Evolutionary conservation across 2,113 vertebrate species (phyloP).

Genomic region (Rhineura floridana): DNA sequence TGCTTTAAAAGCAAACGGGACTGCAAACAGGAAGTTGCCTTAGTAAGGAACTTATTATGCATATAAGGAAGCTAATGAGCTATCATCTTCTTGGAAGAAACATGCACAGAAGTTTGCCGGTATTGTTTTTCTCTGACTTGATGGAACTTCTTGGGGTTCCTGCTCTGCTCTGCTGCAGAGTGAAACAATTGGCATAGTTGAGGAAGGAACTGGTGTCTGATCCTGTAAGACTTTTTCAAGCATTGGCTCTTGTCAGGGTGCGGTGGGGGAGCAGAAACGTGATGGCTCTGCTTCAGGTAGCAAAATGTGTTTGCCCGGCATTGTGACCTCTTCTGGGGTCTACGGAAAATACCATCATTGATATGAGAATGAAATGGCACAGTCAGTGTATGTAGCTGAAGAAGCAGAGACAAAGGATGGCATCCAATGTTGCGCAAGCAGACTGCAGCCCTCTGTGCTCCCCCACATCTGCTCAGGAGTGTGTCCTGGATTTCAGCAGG

Average conservation of each 20-base stretch:
- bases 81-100: neutral
- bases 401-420: constrained; percentile 6
- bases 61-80: neutral
- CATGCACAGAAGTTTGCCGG: neutral
- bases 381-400: neutral
- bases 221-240: neutral
- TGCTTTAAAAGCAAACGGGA: neutral
- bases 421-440: neutral
- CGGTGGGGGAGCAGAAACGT: too few relatives aligned
- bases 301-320: neutral
- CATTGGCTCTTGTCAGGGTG: neutral
- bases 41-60: neutral
- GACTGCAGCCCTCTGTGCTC: neutral
- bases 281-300: neutral
- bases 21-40: constrained; percentile 2
- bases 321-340: neutral
- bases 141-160: constrained; percentile 18
- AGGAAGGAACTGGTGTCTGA: neutral
- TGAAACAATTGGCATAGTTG: neutral
- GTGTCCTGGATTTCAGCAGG: neutral
- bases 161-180: neutral
- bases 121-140: constrained; percentile 41
- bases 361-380: too few relatives aligned
- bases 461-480: neutral
- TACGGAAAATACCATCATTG: neutral